Conservation (phyloP, 2,113 vertebrate species). For the Centrocercus urophasianus region DNA sequence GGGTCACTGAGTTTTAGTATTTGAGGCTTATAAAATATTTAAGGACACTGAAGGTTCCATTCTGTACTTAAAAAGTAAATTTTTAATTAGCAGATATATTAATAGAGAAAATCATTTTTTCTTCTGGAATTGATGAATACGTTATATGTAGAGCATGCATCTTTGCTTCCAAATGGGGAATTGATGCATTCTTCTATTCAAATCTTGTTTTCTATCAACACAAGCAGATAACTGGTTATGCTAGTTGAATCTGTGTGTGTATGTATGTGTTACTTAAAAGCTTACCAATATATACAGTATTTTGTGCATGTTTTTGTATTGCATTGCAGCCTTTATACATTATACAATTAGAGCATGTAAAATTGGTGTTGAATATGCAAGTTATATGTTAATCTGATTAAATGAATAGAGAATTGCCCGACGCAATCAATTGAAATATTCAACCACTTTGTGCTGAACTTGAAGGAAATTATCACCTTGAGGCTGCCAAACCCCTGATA, state of each 20-base stretch:
- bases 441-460: slow-evolving; percentile 56
- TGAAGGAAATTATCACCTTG: slow-evolving; percentile 62
- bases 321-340: not conserved
- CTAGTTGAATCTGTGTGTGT: not conserved
- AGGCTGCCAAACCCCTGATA: slow-evolving; percentile 57
- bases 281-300: not conserved
- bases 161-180: slow-evolving; percentile 5
- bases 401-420: slow-evolving; percentile 53
- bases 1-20: not conserved
- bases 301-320: not conserved
- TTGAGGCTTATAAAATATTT: not conserved
- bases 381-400: slow-evolving; percentile 66
- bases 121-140: not conserved
- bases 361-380: slow-evolving; percentile 60
- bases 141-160: not conserved
- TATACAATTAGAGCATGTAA: slow-evolving; percentile 5
- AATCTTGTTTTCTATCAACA: slow-evolving; percentile 10
- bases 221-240: not conserved
- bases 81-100: slow-evolving; percentile 11
- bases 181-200: slow-evolving; percentile 4
- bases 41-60: not conserved
- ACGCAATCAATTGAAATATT: slow-evolving; percentile 61
- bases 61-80: not conserved
- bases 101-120: not conserved
- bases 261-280: not conserved